Base-by-base conservation (phyloP, 2,113 vertebrate species). In the Amphiprion ocellaris region DNA sequence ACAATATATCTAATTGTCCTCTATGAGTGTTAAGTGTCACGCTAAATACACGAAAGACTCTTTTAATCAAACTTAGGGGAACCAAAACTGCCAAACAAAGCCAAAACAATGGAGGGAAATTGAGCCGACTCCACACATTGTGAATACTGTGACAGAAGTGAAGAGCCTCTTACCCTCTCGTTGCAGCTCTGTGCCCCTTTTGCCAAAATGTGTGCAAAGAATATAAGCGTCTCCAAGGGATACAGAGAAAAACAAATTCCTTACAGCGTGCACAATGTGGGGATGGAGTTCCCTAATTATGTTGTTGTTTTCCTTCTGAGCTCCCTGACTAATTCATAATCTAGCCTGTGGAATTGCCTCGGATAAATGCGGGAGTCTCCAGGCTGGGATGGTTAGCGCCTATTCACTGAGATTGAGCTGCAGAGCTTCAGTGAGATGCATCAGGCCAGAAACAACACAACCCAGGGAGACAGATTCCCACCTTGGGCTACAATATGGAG, bases 201-300 rank as follows among this genome's bases (percentile, higher is more conserved):
- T 50, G 47, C 26, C 24, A 26, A 65, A 63, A 39, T 64, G 55
- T 66, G 44, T n/a, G 47, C 59, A 54, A 37, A 54, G 41, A 82
- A 63, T 63, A 79, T 65, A 52, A 54, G 60, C 24, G n/a, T 78
- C 74, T 84, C 60, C 21, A 66, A 81, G 49, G 77, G 46, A 72
- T 54, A 70, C 70, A 44, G 72, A 82, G 52, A 77, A 61, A 81
- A 81, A 83, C 77, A 62, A 73, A 85, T 73, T 73, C 49, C 72
- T 73, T 72, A 81, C 60, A 81, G 55, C 44, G 47, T 55, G 47
- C 70, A 83, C 65, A 85, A 49, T 41, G 66, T 67, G 68, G 46
- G 76, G 85, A 79, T 80, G 62, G 56, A 87, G 81, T 75, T 85
- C 69, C 58, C 69, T 90, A 91, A 90, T 91, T 87, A 88, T 78